Base-by-base conservation (phyloP, 1,140 invertebrate species). In the Sipha flava region DNA sequence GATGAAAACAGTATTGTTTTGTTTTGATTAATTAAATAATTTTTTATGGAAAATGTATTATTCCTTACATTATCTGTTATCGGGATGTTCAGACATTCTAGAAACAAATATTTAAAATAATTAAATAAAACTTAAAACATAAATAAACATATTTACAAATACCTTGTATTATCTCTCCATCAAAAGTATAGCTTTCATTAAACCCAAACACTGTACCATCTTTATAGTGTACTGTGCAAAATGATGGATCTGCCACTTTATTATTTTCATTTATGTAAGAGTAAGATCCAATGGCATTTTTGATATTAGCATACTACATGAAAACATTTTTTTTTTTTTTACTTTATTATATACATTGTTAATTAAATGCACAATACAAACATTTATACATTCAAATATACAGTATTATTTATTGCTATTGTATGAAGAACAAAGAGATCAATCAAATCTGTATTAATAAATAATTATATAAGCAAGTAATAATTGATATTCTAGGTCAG, bases 131-230 rank as follows among this genome's bases (percentile, higher is more conserved):
- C 23, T 23, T 21, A 1, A 23, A 34, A 57, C 37, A 47, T 26
- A 49, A 23, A 10, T 21, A 2, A 43, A 37, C 26, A 37, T n/a
- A 59, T 29, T 40, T 57, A 14, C 26, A 26, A 1, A 31, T 54
- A 66, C 85, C 88, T 83, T 90, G 86, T 45, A 90, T 85, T 70
- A 95, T 90, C 84, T 92, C 90, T 49, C 92, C 92, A 86, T 98
- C 92, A 84, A 96, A 97, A 57, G 93, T 89, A 84, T 95, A 97
- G 68, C 94, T 96, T 85, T 95, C 92, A 84, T 97, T 96, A 81
- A 93, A 94, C 3, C 94, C 93, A 85, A 91, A 93, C 81, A 97
- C 94, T 1, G 89, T 89, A 1, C 93, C 94, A 85, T 91, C 88
- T 82, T 91, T 92, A 84, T 95, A 97, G 64, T 92, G 89, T 77